These are phyloP conservation scores for Notarius lentiginosus DNA, from an alignment of 2,113 vertebrate species.

Conservation along the genomic window DNA sequence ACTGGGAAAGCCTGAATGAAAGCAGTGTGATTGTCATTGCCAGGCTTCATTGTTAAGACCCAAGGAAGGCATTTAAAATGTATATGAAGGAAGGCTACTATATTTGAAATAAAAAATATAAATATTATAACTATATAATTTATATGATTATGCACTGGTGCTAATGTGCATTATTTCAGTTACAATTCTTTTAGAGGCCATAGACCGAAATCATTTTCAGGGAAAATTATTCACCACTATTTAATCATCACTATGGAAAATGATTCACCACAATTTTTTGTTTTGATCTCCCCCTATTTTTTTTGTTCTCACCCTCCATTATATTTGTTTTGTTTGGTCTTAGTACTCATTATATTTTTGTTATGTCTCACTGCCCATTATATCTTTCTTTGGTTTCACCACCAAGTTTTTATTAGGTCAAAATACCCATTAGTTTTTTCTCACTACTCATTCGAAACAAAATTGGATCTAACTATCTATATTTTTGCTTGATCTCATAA, in stretches of 20 bases:
- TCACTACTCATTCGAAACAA: background rate
- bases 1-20: slow-evolving; percentile 12
- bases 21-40: background rate
- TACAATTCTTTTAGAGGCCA: background rate
- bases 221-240: background rate
- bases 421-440: background rate
- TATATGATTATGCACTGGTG: background rate
- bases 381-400: background rate
- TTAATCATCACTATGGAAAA: too few species aligned
- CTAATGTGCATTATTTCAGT: background rate
- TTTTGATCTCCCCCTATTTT: background rate
- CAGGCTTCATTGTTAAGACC: background rate
- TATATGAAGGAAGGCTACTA: background rate
- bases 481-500: too few species aligned
- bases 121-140: background rate
- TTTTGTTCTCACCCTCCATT: background rate
- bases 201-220: background rate
- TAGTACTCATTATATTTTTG: background rate
- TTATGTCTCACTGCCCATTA: background rate
- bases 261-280: too few species aligned
- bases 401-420: background rate
- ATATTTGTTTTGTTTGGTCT: background rate
- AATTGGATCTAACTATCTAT: too few species aligned
- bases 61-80: background rate
- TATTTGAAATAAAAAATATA: background rate